Conservation (phyloP, 2,888 invertebrate species). For the Apodemia duryi region DNA sequence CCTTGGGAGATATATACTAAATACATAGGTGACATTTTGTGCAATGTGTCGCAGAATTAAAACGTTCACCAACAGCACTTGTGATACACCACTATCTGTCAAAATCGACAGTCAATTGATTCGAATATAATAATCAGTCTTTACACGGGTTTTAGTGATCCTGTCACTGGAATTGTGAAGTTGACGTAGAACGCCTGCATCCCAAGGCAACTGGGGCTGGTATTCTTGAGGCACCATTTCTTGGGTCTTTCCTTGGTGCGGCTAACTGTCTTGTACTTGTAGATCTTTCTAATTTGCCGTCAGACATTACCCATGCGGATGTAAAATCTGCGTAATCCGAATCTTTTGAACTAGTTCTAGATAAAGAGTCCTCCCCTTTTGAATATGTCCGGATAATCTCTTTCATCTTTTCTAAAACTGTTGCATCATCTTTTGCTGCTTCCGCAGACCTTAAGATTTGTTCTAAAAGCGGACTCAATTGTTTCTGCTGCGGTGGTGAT, state of each 20-base stretch:
- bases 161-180: constrained; percentile 68
- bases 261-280: constrained; percentile 75
- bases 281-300: constrained; percentile 82
- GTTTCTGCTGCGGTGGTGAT: constrained; percentile 81
- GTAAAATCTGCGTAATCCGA: constrained; percentile 84
- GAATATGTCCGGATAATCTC: constrained; percentile 76
- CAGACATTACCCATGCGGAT: constrained; percentile 85
- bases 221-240: constrained; percentile 65
- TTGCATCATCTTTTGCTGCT: constrained; percentile 85
- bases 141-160: constrained; percentile 34
- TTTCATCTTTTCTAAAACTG: constrained; percentile 87
- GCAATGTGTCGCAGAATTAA: background rate
- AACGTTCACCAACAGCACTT: constrained; percentile 10
- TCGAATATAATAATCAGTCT: constrained; percentile 34
- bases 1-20: constrained; percentile 25
- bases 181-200: constrained; percentile 67
- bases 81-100: constrained; percentile 13
- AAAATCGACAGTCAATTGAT: constrained; percentile 29
- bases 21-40: constrained; percentile 12
- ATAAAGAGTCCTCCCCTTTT: constrained; percentile 66
- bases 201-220: constrained; percentile 68
- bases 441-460: constrained; percentile 86
- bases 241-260: constrained; percentile 66
- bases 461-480: constrained; percentile 82
- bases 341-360: constrained; percentile 73